These are phyloP conservation scores for Agelas oroides DNA, from an alignment of 37 sponge, comb jelly and placozoan species.

Conservation along the genomic window DNA sequence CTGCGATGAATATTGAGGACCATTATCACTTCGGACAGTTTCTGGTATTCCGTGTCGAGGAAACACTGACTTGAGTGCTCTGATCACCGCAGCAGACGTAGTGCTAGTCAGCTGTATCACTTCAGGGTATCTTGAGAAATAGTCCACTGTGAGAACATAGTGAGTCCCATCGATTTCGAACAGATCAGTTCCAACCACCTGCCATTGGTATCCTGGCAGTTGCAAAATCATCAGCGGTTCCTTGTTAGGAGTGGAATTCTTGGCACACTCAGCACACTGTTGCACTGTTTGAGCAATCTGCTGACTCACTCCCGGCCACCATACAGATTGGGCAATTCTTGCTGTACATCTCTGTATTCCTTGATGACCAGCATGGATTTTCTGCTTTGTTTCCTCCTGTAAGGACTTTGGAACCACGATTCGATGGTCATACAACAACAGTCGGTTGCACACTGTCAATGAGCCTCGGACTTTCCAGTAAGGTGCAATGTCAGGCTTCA, in stretches of 20 bases:
- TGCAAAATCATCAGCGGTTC: conserved; percentile 36
- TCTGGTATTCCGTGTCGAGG: too few species aligned
- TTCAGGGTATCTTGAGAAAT: too few species aligned
- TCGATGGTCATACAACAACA: conserved; percentile 19
- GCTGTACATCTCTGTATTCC: conserved; percentile 23
- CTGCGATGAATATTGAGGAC: too few species aligned
- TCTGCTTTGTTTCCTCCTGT: conserved; percentile 20
- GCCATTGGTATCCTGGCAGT: conserved; percentile 60
- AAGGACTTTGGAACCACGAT: conserved; percentile 44
- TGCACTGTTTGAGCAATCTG: conserved; percentile 27
- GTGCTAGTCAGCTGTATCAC: too few species aligned
- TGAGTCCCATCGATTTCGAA: conserved; percentile 29
- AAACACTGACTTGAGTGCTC: too few species aligned
- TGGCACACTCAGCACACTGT: conserved; percentile 32
- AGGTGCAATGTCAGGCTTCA: background rate
- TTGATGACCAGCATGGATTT: conserved; percentile 49
- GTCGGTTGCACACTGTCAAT: conserved; percentile 6
- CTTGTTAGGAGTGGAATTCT: background rate
- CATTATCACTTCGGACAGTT: too few species aligned
- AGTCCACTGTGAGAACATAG: conserved; percentile 56
- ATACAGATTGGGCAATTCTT: conserved; percentile 22
- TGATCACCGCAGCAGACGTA: too few species aligned
- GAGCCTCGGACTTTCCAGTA: conserved; percentile 33
- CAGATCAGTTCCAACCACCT: conserved; percentile 55
- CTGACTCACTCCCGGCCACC: conserved; percentile 43